phyloP scores from a whole-genome alignment of 2,113 vertebrate species.

The Diadophis punctatus region DNA sequence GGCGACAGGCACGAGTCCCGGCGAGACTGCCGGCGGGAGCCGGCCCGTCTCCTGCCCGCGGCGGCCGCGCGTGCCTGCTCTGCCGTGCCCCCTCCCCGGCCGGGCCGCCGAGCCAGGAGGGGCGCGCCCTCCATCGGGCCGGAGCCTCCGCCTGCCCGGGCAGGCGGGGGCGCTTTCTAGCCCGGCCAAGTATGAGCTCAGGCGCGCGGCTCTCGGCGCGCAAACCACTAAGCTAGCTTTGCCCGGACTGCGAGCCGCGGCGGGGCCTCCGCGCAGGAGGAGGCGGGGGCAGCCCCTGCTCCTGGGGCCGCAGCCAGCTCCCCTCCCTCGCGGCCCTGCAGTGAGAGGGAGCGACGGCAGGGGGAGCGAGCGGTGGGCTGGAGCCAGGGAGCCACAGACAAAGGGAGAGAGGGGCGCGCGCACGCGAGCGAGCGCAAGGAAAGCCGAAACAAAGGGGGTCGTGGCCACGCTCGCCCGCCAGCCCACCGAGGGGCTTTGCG shows the following conservation, averaged over 20 bases:
- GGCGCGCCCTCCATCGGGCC: background rate
- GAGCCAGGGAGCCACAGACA: constrained; percentile 60
- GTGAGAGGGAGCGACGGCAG: constrained; percentile 40
- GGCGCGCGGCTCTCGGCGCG: constrained; percentile 44
- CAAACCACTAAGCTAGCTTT: constrained; percentile 42
- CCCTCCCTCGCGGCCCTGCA: constrained; percentile 25
- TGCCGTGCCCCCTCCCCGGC: background rate
- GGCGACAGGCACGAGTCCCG: background rate
- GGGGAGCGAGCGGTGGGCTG: constrained; percentile 25
- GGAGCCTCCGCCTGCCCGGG: constrained; percentile 1
- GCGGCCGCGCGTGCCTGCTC: background rate
- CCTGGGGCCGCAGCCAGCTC: constrained; percentile 24
- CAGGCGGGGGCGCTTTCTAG: constrained; percentile 47
- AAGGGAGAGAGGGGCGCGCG: constrained; percentile 42
- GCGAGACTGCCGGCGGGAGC: background rate
- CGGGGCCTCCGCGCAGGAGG: background rate
- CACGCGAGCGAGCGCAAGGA: background rate
- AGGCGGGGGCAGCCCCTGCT: background rate
- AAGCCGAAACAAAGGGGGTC: constrained; percentile 20
- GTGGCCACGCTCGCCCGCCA: constrained; percentile 15
- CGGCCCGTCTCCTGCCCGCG: background rate
- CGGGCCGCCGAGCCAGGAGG: too few species aligned
- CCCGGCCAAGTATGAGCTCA: constrained; percentile 61
- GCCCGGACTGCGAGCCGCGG: background rate
- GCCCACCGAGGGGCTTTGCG: background rate